These are phyloP conservation scores for Sinopyrophorus schimmeli DNA, from an alignment of 2,888 invertebrate genomes.

Conservation along the genomic window DNA sequence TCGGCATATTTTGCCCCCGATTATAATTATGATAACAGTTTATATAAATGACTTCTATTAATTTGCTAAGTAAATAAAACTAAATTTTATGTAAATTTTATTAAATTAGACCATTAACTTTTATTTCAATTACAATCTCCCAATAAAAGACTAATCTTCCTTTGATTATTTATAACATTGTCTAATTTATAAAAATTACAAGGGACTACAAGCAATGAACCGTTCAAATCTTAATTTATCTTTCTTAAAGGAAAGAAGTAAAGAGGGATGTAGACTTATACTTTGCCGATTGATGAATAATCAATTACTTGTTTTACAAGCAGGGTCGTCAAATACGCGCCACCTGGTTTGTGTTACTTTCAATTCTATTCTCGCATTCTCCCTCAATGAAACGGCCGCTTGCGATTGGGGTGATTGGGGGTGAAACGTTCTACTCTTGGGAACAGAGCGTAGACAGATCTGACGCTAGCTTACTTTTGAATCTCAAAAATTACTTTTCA, in stretches of 20 bases:
- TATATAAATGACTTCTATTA: constrained; percentile 12
- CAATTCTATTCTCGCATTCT: constrained; percentile 49
- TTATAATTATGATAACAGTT: constrained; percentile 17
- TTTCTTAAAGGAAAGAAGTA: constrained; percentile 41
- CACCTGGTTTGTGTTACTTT: constrained; percentile 54
- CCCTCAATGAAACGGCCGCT: constrained; percentile 47
- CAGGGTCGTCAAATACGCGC: constrained; percentile 50
- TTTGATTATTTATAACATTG: constrained; percentile 37
- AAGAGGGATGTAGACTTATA: constrained; percentile 47
- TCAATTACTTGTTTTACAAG: constrained; percentile 57
- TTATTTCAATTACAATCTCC: constrained; percentile 24
- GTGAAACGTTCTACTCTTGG: constrained; percentile 32
- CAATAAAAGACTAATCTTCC: constrained; percentile 21
- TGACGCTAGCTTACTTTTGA: constrained; percentile 31
- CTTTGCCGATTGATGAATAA: constrained; percentile 56
- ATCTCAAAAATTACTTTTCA: too few species aligned
- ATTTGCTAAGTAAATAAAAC: constrained; percentile 5
- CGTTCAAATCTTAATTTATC: constrained; percentile 55
- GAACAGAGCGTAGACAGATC: constrained; percentile 34
- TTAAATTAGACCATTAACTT: constrained; percentile 13
- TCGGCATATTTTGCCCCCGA: constrained; percentile 11
- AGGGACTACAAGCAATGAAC: constrained; percentile 49
- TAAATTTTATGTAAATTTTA: constrained; percentile 2
- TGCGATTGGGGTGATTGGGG: constrained; percentile 43
- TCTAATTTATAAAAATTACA: constrained; percentile 48